These are phyloP conservation scores for Leptogaster cylindrica DNA, from an alignment of 2,888 invertebrate genomes.

Conservation along the genomic window DNA sequence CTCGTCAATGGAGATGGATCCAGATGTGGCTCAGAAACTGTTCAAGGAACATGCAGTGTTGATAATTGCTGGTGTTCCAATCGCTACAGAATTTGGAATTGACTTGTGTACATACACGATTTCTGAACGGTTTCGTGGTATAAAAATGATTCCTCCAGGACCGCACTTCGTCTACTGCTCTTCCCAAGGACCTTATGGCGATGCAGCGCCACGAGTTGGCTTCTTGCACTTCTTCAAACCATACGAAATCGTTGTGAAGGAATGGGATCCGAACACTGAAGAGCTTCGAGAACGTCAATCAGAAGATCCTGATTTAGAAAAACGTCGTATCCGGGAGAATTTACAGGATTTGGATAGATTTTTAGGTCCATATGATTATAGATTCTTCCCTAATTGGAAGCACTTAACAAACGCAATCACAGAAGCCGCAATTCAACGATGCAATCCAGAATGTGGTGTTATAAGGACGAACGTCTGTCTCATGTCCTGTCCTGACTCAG, in stretches of 20 bases:
- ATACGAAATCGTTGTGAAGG: conserved; percentile 83
- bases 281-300: conserved; percentile 65
- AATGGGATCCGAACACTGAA: conserved; percentile 83
- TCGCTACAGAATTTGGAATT: conserved; percentile 92
- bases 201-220: conserved; percentile 77
- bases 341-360: conserved; percentile 63
- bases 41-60: conserved; percentile 83
- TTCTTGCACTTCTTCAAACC: conserved; percentile 85
- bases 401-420: conserved; percentile 67
- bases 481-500: conserved; percentile 72
- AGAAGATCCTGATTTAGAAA: conserved; percentile 61
- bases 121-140: conserved; percentile 86
- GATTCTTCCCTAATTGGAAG: conserved; percentile 86
- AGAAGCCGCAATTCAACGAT: conserved; percentile 69
- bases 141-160: conserved; percentile 99
- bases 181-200: conserved; percentile 69
- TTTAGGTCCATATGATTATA: conserved; percentile 91
- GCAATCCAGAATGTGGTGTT: conserved; percentile 76
- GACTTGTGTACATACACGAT: conserved; percentile 90
- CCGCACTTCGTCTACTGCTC: conserved; percentile 92
- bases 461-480: conserved; percentile 84
- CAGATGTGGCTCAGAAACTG: conserved; percentile 75
- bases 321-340: conserved; percentile 55
- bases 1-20: conserved; percentile 69
- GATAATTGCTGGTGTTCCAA: conserved; percentile 84